Conservation (phyloP, 2,113 vertebrate species). For the Neolamprologus cancellatus region DNA sequence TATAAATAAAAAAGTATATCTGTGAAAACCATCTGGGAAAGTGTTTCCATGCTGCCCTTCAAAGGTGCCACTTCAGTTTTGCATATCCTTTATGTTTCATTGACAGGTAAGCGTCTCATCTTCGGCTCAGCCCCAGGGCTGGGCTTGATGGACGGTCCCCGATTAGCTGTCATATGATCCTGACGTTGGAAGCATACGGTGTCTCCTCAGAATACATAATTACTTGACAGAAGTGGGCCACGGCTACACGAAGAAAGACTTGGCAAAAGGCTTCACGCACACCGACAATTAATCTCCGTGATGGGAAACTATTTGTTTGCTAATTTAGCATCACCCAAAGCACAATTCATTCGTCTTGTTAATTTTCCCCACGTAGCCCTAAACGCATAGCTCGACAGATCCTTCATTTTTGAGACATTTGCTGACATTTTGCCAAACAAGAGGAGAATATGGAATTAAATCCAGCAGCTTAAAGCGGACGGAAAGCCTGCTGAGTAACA, state of each 20-base stretch:
- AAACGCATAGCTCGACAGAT: not conserved
- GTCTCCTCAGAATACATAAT: constrained; percentile 11
- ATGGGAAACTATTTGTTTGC: not conserved
- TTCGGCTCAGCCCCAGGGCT: not conserved
- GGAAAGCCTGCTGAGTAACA: not conserved
- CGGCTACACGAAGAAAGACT: not conserved
- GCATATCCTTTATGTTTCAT: not conserved
- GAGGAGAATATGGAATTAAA: not conserved
- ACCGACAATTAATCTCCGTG: not conserved
- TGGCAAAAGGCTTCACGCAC: not conserved
- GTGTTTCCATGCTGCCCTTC: not conserved
- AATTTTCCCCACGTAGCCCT: not conserved
- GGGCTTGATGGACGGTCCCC: not conserved
- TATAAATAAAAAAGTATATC: constrained; percentile 56
- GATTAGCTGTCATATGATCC: constrained; percentile 38
- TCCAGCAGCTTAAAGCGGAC: not conserved
- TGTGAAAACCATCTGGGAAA: constrained; percentile 26
- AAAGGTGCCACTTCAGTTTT: not conserved
- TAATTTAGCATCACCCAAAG: not conserved
- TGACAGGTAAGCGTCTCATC: constrained; percentile 36
- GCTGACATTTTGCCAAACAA: not conserved
- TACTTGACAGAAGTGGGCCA: constrained; percentile 56
- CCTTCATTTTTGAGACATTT: not conserved
- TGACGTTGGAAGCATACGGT: not conserved
- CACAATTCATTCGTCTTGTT: not conserved